Evolutionary conservation across 1,140 invertebrate genomes (phyloP).

Genomic region (Cotesia glomerata): DNA sequence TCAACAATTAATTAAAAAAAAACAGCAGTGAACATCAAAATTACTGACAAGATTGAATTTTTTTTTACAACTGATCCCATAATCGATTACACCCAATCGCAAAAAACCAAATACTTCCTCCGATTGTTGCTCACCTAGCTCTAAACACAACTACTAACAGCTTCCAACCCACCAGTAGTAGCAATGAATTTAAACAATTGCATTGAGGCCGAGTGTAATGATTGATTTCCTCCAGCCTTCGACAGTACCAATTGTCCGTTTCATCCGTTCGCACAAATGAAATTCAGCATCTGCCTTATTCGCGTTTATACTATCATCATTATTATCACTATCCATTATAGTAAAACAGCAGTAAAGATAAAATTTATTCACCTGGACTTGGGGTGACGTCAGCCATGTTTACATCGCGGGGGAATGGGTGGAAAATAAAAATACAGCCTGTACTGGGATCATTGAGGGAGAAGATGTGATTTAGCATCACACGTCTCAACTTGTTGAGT

Average conservation of each 20-base stretch:
- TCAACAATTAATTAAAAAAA: too few relatives aligned
- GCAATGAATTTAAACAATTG: not conserved
- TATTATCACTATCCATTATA: not conserved
- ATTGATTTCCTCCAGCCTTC: slow-evolving; percentile 3
- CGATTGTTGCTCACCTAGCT: too few relatives aligned
- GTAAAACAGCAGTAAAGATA: not conserved
- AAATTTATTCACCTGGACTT: slow-evolving; percentile 8
- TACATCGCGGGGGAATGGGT: not conserved
- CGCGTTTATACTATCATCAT: not conserved
- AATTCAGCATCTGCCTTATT: not conserved
- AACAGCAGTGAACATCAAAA: too few relatives aligned
- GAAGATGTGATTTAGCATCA: slow-evolving; percentile 16
- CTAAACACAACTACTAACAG: too few relatives aligned
- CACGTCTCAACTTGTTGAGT: slow-evolving; percentile 21
- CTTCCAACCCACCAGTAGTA: too few relatives aligned
- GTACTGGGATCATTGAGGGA: not conserved
- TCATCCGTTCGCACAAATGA: not conserved
- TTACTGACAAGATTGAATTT: too few relatives aligned
- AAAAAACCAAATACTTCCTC: too few relatives aligned
- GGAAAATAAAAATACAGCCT: not conserved
- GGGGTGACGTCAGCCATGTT: slow-evolving; percentile 1
- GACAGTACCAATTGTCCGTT: not conserved
- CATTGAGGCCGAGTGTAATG: not conserved
- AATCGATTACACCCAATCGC: too few relatives aligned
- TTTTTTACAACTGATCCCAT: too few relatives aligned